A percentile compares a stretch with the other conserved stretches of the same genome.
Conservation (phyloP, 1,140 invertebrate genomes). For the Drosophila pectinifera region DNA sequence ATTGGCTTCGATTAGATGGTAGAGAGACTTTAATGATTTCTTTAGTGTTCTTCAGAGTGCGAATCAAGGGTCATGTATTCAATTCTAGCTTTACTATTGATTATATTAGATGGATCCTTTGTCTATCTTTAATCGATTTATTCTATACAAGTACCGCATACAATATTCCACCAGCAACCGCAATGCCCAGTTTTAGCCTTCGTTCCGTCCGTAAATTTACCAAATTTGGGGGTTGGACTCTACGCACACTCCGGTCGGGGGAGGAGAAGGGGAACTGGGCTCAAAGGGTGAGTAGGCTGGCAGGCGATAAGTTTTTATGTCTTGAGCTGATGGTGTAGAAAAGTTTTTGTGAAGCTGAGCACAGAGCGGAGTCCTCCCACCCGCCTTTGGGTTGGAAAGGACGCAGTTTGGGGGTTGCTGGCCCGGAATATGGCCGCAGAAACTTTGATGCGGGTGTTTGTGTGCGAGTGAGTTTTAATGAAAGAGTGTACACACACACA, state of each 20-base stretch:
- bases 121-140: constrained; percentile 8
- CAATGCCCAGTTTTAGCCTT: constrained; percentile 21
- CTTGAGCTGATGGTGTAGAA: constrained; percentile 82
- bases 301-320: constrained; percentile 82
- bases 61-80: not conserved
- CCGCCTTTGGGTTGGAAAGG: constrained; percentile 11
- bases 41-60: too few species aligned
- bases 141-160: constrained; percentile 16
- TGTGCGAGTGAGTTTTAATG: constrained; percentile 59
- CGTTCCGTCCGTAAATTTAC: constrained; percentile 34
- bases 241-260: constrained; percentile 48
- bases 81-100: too few species aligned
- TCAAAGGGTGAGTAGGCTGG: constrained; percentile 36
- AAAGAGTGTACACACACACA: constrained; percentile 43
- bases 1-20: too few species aligned
- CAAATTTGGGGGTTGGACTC: constrained; percentile 64
- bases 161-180: constrained; percentile 30
- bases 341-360: constrained; percentile 71
- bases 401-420: constrained; percentile 57
- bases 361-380: constrained; percentile 21
- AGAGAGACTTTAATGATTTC: too few species aligned
- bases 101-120: too few species aligned
- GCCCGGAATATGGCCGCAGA: constrained; percentile 71
- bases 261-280: constrained; percentile 14
- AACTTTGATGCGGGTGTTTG: constrained; percentile 65